Evolutionary conservation across 2,888 invertebrate genomes (phyloP), one percentile per base, ranked within the genome.

Genomic region (Pocota personata): DNA sequence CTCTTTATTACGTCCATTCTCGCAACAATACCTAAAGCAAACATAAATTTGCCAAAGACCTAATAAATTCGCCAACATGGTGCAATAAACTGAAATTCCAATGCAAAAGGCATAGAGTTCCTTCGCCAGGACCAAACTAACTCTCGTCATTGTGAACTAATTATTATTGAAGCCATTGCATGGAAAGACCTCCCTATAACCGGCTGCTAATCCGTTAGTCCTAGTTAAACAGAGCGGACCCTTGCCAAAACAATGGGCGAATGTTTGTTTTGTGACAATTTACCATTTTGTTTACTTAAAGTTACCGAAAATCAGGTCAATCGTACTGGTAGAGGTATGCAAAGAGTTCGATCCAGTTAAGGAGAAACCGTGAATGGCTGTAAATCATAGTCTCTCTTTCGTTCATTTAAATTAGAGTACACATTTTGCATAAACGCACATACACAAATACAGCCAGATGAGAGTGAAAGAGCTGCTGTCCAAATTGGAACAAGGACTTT

Each of bases 291-390:
- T 83, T 83, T 84, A 69, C 79, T 84, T 75, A 79, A 84, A 75
- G 75, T 84, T 84, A 75, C 84, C 79, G 67, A 79, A 79, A 84
- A 79, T 71, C 84, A 84, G 84, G 84, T 79, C 84, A 84, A 69
- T 69, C 75, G 55, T n/a, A 6, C n/a, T 3, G 43, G 5, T 12
- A 55, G n/a, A 52, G 52, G 55, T 69, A 57, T 52, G 75, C 84
- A 84, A 84, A 84, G 84, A 71, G 69, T 84, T 84, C 64, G 40
- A 43, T 64, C 79, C 57, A 84, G 84, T 84, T 84, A 84, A 84
- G 58, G 19, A 37, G 84, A 84, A 84, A 43, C 69, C 43, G 60
- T 67, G 50, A 55, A 73, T 8, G 32, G 8, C 50, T 66, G 55
- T 78, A 73, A 78, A 83, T 78, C 69, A 83, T 78, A 46, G 16